Evolutionary conservation across 2,797 vertebrate species (phyloP).

Genomic region (Hemibagrus guttatus): DNA sequence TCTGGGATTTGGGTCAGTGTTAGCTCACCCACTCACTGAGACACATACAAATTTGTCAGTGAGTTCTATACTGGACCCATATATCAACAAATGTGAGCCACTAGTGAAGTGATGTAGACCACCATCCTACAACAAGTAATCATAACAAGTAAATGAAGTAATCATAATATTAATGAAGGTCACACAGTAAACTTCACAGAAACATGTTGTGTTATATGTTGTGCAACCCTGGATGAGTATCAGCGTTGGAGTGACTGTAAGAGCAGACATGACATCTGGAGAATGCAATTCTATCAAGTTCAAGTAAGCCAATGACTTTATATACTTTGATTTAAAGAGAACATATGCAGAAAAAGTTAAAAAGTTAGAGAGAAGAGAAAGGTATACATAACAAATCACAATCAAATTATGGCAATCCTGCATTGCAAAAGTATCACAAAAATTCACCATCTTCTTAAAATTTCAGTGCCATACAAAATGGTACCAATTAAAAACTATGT

Average conservation of each 20-base stretch:
- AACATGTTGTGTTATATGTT: not conserved
- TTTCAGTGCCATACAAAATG: too few relatives aligned
- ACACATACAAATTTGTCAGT: not conserved
- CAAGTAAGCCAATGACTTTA: not conserved
- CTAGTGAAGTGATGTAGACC: not conserved
- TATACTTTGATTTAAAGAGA: too few relatives aligned
- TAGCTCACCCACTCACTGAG: not conserved
- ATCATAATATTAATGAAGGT: not conserved
- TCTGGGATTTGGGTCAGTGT: not conserved
- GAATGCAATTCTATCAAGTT: not conserved
- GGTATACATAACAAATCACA: too few relatives aligned
- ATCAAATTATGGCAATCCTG: too few relatives aligned
- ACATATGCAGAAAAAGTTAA: too few relatives aligned
- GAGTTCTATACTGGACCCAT: too few relatives aligned
- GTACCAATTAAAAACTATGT: too few relatives aligned
- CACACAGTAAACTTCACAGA: not conserved
- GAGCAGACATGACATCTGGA: not conserved
- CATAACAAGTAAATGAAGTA: not conserved
- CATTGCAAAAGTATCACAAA: too few relatives aligned
- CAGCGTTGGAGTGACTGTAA: not conserved
- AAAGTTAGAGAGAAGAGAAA: too few relatives aligned
- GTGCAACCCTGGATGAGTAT: not conserved
- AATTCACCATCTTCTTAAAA: too few relatives aligned
- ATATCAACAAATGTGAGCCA: not conserved
- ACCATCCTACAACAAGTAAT: not conserved